Evolutionary conservation across 2,113 vertebrate species (phyloP).

Genomic region (Cololabis saira): DNA sequence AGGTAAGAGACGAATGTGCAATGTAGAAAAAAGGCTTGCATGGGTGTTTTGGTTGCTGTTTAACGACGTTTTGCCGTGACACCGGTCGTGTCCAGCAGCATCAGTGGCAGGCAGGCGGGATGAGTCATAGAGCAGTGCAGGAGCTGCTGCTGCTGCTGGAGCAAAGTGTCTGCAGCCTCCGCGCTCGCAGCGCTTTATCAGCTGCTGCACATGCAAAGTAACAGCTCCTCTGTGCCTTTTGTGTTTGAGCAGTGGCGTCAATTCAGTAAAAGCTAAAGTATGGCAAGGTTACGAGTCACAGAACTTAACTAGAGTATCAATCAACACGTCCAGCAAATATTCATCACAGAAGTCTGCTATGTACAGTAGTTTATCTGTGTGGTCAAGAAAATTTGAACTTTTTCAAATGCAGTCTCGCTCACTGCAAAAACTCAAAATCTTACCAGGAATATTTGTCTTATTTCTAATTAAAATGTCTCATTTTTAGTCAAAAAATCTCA

Average conservation of each 20-base stretch:
- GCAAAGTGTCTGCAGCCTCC: constrained; percentile 42
- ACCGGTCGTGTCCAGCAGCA: constrained; percentile 27
- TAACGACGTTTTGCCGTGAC: constrained; percentile 2
- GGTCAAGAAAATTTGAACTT: no score
- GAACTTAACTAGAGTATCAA: no score
- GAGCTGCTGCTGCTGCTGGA: constrained; percentile 42
- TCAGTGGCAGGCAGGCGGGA: constrained; percentile 13
- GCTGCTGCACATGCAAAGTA: constrained; percentile 31
- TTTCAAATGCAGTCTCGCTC: no score
- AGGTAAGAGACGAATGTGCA: constrained; percentile 42
- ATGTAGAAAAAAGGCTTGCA: background rate
- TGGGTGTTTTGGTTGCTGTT: constrained; percentile 5
- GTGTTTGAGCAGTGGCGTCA: background rate
- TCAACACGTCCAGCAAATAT: no score
- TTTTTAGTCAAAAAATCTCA: no score
- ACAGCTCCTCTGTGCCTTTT: background rate
- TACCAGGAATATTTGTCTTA: no score
- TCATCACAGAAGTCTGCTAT: no score
- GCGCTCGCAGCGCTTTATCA: constrained; percentile 4
- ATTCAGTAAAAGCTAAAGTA: no score
- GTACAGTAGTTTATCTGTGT: no score
- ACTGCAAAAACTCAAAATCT: no score
- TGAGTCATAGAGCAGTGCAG: constrained; percentile 49
- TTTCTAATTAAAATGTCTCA: no score
- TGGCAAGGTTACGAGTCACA: no score